phyloP scores from a whole-genome alignment of 2,797 vertebrate genomes.

The Diplodus sargus region DNA sequence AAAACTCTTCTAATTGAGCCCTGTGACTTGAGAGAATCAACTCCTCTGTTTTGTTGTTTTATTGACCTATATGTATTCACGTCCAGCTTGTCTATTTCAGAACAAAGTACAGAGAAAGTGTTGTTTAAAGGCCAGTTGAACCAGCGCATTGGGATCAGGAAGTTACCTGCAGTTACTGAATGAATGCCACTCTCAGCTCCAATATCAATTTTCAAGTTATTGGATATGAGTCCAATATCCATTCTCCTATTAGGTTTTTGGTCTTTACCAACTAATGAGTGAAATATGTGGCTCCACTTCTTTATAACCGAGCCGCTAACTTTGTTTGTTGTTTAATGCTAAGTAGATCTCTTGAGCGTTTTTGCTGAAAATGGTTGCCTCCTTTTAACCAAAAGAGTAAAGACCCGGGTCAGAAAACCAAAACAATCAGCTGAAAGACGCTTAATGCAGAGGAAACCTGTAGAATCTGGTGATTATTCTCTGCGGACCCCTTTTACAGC shows the following conservation, averaged over 20 bases:
- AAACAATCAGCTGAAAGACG: neutral
- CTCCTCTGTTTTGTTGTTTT: neutral
- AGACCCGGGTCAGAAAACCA: neutral
- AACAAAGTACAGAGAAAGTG: conserved; percentile 2
- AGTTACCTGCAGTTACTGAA: neutral
- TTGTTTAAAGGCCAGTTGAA: neutral
- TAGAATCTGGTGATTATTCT: neutral
- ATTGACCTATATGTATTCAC: neutral
- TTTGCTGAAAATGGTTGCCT: neutral
- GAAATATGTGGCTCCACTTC: neutral
- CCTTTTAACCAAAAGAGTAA: neutral
- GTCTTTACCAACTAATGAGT: neutral
- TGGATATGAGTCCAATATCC: neutral
- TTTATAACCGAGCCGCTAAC: neutral
- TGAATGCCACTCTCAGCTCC: neutral
- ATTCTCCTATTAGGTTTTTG: neutral
- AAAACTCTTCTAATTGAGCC: neutral
- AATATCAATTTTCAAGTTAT: neutral
- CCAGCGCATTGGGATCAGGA: neutral
- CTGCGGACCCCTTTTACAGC: neutral
- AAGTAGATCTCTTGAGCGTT: neutral
- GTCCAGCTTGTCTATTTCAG: neutral
- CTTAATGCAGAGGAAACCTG: neutral
- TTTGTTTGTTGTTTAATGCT: neutral
- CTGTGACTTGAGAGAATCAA: neutral